These are phyloP conservation scores for Liparis tanakae DNA, from an alignment of 2,797 vertebrate species.

Conservation along the genomic window DNA sequence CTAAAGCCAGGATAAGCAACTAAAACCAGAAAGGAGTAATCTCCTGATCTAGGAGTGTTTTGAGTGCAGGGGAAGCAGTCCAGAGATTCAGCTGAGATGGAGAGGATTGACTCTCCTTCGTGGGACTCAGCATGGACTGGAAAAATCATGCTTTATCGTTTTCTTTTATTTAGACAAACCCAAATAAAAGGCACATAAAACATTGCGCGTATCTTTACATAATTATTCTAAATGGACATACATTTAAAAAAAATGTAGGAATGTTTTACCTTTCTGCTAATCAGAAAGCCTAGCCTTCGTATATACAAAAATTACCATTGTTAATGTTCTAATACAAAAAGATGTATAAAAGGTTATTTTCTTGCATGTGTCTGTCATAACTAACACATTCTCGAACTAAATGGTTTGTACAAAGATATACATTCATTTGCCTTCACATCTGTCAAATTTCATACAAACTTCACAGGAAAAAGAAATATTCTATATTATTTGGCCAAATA, in stretches of 20 bases:
- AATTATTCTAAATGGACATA: conserved; percentile 97
- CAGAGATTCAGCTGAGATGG: conserved; percentile 24
- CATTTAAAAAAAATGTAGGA: conserved; percentile 97
- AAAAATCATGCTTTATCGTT: conserved; percentile 79
- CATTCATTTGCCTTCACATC: conserved; percentile 88
- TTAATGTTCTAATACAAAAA: conserved; percentile 99
- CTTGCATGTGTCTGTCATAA: conserved; percentile 91
- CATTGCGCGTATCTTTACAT: conserved; percentile 97
- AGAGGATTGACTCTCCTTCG: conserved; percentile 31
- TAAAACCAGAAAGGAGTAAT: conserved; percentile 1
- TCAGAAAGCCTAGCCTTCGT: conserved; percentile 97
- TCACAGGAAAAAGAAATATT: conserved; percentile 65
- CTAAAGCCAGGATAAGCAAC: conserved; percentile 12
- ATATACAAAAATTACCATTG: conserved; percentile 99
- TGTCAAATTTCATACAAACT: conserved; percentile 78
- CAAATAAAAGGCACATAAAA: conserved; percentile 99
- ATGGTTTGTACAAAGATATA: conserved; percentile 92
- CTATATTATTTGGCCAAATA: conserved; percentile 70
- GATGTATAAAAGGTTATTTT: conserved; percentile 96
- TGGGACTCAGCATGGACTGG: conserved; percentile 42
- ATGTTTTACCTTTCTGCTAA: conserved; percentile 98
- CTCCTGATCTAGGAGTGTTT: conserved; percentile 3
- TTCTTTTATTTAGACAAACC: conserved; percentile 99
- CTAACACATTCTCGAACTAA: conserved; percentile 93
- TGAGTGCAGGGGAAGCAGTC: background rate